These are phyloP conservation scores for Hiodon tergisus DNA, from an alignment of 2,113 vertebrate genomes.

Conservation along the genomic window DNA sequence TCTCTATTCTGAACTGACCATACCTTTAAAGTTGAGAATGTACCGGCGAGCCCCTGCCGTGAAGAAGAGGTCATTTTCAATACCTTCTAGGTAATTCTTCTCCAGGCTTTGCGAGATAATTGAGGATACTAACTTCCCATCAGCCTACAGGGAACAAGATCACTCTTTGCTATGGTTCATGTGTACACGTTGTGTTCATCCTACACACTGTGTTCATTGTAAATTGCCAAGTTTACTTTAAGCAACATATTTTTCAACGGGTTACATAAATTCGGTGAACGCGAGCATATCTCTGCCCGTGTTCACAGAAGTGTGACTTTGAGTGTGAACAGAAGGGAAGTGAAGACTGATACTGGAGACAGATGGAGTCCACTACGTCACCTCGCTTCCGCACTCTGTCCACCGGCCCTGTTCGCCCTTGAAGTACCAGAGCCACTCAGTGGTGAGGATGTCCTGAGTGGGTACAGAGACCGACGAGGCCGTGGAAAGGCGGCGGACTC, in stretches of 20 bases:
- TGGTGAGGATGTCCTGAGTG: slow-evolving; percentile 50
- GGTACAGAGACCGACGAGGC: slow-evolving; percentile 51
- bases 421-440: slow-evolving; percentile 61
- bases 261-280: no score
- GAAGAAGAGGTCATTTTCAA: neutral
- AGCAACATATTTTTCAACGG: neutral
- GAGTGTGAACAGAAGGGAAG: neutral
- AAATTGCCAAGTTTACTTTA: neutral
- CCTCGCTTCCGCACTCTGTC: slow-evolving; percentile 54
- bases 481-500: slow-evolving; percentile 55
- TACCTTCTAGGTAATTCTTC: neutral
- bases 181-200: neutral
- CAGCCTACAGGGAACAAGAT: slow-evolving; percentile 1
- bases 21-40: slow-evolving; percentile 17
- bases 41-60: neutral
- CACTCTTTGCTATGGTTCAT: neutral
- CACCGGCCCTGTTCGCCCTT: slow-evolving; percentile 51
- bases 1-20: neutral
- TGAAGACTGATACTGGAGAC: neutral
- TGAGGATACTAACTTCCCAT: neutral
- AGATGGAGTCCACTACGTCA: slow-evolving; percentile 33
- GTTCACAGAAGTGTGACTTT: no score
- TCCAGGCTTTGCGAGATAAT: slow-evolving; percentile 1
- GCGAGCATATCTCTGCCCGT: no score
- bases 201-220: neutral